Evolutionary conservation across 37 sponge, comb jelly and placozoan genomes (phyloP), one percentile per base, ranked within the genome.

Genomic region (Trichoplax adhaerens): DNA sequence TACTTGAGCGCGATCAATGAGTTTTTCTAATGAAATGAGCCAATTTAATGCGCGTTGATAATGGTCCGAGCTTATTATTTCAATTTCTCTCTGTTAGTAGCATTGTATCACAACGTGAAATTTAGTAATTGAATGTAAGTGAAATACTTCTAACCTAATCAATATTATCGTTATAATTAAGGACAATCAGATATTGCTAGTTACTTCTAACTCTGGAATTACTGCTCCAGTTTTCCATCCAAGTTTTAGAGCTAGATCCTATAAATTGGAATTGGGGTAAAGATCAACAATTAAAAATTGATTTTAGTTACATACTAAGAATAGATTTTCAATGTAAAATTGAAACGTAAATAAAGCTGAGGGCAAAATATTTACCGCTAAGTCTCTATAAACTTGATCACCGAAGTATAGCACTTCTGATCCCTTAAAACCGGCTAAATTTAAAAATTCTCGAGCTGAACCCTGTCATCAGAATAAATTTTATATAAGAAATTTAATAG

Each of bases 151-250:
- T 29, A 29, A 29, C 29, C 29, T 29, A 29, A 29, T 29, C 29
- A 29, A 29, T 29, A 29, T 29, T 29, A 29, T 29, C 29, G 29
- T 29, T 29, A 29, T 29, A 29, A 29, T 29, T 29, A 29, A 29
- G 29, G 29, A 29, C 29, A 46, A 1, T 6, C 57, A 74, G 2
- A 53, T 4, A 29, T 68, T 52, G 4, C 53, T 47, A 73, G 66
- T 72, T 68, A 82, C 85, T 78, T 94, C 87, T 52, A 94, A 76
- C 57, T 94, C 95, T 2, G 90, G 90, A 7, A 94, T 83, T 69
- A 94, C 86, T 46, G 91, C 91, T 66, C 87, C 87, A n/a, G 95
- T 90, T 55, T 81, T 85, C 91, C 91, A 89, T 6, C 90, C 90
- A 56, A 76, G 72, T 59, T 90, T 85, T 48, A 86, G 75, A 54